Base-by-base conservation (phyloP, 2,888 invertebrate genomes). In the Ferrisia virgata region DNA sequence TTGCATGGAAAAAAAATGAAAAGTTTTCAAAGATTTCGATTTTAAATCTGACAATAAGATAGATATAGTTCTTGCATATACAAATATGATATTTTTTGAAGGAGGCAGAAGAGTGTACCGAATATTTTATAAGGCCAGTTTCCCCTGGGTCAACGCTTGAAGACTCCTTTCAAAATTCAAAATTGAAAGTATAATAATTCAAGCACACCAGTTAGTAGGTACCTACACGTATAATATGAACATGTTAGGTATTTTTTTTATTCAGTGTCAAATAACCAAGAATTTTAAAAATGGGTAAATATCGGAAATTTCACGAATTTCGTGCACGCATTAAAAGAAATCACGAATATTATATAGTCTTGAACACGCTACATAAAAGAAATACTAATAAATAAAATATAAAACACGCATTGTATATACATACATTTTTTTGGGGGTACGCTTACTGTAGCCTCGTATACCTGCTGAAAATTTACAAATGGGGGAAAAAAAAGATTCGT, bases 311-410 rank as follows among this genome's bases (percentile, higher is more conserved):
- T 64, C 28, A 64, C 28, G 64, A 64, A 64, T 28, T 64, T 64
- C 28, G 64, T 64, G 64, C 64, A 64, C 64, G 64, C 64, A 28
- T 28, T 64, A 28, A 28, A 64, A 64, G 64, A 64, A 64, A 64
- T 64, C 64, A 64, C 64, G 64, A 64, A 64, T 64, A 64, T 64
- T 64, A 64, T 64, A 64, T 15, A 28, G 53, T 64, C 28, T 64
- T 28, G 28, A 64, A 15, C 64, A 64, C 64, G 64, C 64, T 25
- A 64, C 64, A 64, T 28, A 6, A 64, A 64, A 64, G 64, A 64
- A 64, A 64, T 64, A 64, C 64, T 64, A 64, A 64, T 64, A 64
- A 64, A 64, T 64, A 64, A 64, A 64, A 64, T 64, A 64, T 64
- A 64, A 64, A 64, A 28, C 64, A 64, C 64, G 64, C 64, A 64